Conservation (phyloP, 2,113 vertebrate genomes). For the Eurypyga helias region DNA sequence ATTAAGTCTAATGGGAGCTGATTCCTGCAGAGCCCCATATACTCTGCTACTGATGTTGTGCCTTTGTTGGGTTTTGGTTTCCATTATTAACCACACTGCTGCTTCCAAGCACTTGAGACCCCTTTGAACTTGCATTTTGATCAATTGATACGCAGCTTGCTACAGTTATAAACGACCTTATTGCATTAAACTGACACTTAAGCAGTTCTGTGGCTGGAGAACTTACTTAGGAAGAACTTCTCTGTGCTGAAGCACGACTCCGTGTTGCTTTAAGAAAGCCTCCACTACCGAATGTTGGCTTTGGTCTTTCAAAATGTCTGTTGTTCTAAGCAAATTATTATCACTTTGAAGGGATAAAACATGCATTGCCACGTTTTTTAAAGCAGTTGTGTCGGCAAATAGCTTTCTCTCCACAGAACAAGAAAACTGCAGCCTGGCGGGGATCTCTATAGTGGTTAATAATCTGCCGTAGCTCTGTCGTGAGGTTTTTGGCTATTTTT, state of each 20-base stretch:
- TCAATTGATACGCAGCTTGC: background rate
- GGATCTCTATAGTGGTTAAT: background rate
- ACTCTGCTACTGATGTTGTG: background rate
- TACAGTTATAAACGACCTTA: background rate
- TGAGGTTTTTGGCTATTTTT: background rate
- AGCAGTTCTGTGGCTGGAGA: background rate
- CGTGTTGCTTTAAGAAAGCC: background rate
- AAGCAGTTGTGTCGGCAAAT: background rate
- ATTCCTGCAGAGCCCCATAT: background rate
- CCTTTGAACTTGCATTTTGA: constrained; percentile 25
- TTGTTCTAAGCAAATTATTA: background rate
- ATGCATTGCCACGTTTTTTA: background rate
- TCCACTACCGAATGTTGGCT: background rate
- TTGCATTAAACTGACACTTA: background rate
- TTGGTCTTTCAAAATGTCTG: background rate
- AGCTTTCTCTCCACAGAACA: background rate
- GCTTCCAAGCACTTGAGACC: background rate
- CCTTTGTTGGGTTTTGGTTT: constrained; percentile 20
- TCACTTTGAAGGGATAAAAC: background rate
- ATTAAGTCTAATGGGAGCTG: background rate
- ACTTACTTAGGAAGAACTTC: background rate
- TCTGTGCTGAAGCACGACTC: background rate
- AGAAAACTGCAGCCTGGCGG: background rate
- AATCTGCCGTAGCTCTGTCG: background rate
- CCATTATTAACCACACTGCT: constrained; percentile 15